phyloP scores from a whole-genome alignment of 2,888 invertebrate genomes.

The Microdon myrmicae region DNA sequence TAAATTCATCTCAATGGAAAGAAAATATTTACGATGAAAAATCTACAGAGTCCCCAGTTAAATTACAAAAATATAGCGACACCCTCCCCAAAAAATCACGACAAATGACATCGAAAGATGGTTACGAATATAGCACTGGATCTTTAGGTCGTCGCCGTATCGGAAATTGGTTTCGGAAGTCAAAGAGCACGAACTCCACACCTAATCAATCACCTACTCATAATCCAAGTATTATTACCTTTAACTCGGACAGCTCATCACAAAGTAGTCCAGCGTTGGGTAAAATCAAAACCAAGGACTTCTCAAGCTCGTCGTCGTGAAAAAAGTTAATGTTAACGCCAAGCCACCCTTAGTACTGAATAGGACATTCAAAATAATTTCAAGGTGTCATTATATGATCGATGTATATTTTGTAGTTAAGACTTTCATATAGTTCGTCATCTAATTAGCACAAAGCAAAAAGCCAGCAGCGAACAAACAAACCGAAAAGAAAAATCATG shows the following conservation, averaged over 20 bases:
- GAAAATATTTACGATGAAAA: constrained; percentile 56
- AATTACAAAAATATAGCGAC: constrained; percentile 62
- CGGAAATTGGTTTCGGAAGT: constrained; percentile 67
- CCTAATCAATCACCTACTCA: constrained; percentile 67
- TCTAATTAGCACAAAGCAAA: too few relatives aligned
- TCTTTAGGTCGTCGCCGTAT: constrained; percentile 65
- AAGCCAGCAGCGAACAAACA: too few relatives aligned
- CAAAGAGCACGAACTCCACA: constrained; percentile 65
- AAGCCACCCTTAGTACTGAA: constrained; percentile 5
- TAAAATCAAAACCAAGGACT: constrained; percentile 40
- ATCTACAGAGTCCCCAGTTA: constrained; percentile 61
- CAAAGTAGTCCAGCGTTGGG: constrained; percentile 55
- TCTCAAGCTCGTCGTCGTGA: constrained; percentile 48
- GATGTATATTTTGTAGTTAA: too few relatives aligned
- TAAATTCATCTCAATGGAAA: constrained; percentile 52
- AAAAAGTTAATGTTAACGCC: neutral
- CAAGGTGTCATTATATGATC: too few relatives aligned
- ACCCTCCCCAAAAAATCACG: constrained; percentile 65
- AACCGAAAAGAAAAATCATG: too few relatives aligned
- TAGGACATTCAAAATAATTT: too few relatives aligned
- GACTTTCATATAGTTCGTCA: too few relatives aligned
- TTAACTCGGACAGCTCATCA: constrained; percentile 54
- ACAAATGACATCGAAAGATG: constrained; percentile 44
- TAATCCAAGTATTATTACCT: constrained; percentile 56
- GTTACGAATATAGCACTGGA: constrained; percentile 60